Conservation (phyloP, 2,113 vertebrate genomes). For the Procavia capensis region DNA sequence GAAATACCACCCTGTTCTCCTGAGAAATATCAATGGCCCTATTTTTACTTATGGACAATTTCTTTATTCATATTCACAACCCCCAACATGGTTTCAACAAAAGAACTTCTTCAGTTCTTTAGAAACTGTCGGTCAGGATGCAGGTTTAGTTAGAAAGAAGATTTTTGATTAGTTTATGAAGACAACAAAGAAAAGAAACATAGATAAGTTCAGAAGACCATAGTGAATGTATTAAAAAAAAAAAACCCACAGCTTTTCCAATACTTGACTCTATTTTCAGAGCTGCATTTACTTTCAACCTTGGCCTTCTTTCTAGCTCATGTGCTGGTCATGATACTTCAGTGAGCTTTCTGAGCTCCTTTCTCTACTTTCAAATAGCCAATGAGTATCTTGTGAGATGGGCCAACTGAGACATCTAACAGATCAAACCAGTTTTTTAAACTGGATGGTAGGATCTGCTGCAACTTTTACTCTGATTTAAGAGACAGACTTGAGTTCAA, state of each 20-base stretch:
- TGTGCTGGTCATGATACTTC: rapidly evolving
- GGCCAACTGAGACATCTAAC: rapidly evolving
- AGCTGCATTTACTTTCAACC: neutral
- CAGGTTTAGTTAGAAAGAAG: neutral
- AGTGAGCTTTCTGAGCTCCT: no score
- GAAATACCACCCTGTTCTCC: constrained; percentile 72
- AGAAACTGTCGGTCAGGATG: constrained; percentile 11
- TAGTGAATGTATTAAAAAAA: neutral
- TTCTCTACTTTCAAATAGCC: no score
- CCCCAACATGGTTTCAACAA: constrained; percentile 39
- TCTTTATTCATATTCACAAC: constrained; percentile 70
- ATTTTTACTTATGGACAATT: constrained; percentile 33
- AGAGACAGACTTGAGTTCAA: no score
- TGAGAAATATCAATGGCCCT: constrained; percentile 63
- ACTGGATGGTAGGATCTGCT: rapidly evolving
- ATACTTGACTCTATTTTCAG: neutral
- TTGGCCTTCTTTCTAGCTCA: rapidly evolving
- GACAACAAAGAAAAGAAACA: neutral
- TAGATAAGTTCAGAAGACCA: neutral
- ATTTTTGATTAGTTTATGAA: neutral
- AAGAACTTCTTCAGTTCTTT: constrained; percentile 39
- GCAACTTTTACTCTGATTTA: rapidly evolving
- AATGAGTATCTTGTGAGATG: neutral
- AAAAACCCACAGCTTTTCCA: rapidly evolving
- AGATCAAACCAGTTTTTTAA: neutral